These are phyloP conservation scores for Meandrusa payeni DNA, from an alignment of 2,888 invertebrate genomes.

Conservation along the genomic window DNA sequence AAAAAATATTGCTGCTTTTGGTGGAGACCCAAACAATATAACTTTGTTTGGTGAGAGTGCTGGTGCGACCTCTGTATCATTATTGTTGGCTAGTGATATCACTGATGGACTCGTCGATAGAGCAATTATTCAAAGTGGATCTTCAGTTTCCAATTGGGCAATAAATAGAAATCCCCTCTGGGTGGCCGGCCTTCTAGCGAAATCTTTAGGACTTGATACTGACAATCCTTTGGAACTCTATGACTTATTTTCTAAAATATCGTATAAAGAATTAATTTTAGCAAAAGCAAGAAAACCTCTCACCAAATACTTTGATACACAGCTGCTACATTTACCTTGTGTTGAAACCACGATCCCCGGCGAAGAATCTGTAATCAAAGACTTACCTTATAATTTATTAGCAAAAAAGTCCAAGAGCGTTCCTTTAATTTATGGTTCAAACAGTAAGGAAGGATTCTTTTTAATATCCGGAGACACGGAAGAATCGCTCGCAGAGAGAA, in stretches of 20 bases:
- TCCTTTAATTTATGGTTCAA: constrained; percentile 44
- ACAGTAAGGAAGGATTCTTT: constrained; percentile 59
- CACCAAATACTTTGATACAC: constrained; percentile 59
- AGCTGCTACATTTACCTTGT: constrained; percentile 60
- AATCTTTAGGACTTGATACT: constrained; percentile 52
- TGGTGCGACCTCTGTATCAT: constrained; percentile 55
- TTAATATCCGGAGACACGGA: constrained; percentile 39
- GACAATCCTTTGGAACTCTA: constrained; percentile 58
- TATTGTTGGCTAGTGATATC: constrained; percentile 51
- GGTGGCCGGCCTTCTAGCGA: constrained; percentile 56
- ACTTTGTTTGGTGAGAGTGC: constrained; percentile 73
- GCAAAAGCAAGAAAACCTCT: constrained; percentile 49
- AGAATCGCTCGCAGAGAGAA: constrained; percentile 43
- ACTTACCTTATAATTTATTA: constrained; percentile 60
- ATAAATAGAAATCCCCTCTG: constrained; percentile 58
- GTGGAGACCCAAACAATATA: constrained; percentile 66
- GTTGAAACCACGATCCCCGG: constrained; percentile 55
- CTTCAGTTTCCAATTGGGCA: constrained; percentile 59
- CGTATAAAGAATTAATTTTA: constrained; percentile 45
- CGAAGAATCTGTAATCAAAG: constrained; percentile 53
- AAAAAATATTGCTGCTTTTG: constrained; percentile 65
- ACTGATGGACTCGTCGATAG: constrained; percentile 58
- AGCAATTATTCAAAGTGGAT: constrained; percentile 66
- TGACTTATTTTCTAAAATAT: constrained; percentile 48
- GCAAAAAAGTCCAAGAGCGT: constrained; percentile 42